phyloP scores from a whole-genome alignment of 2,888 invertebrate genomes.

The Caenorhabditis afra region DNA sequence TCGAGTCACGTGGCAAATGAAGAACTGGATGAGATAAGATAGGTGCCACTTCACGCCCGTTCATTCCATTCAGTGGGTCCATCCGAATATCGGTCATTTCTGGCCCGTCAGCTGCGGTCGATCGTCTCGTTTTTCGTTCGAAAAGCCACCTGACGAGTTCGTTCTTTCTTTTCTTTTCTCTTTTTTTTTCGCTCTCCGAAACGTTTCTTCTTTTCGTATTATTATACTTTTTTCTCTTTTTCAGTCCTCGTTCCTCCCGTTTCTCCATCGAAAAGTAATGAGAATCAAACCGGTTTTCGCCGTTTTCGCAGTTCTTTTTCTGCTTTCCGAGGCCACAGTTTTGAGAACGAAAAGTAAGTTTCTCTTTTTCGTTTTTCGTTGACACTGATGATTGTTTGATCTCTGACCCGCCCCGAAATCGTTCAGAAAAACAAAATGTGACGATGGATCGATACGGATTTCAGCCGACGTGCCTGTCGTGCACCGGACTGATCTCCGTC shows the following conservation, averaged over 20 bases:
- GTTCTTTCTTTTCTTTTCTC: slow-evolving; percentile 1
- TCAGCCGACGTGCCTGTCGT: slow-evolving; percentile 48
- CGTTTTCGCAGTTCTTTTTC: slow-evolving; percentile 5
- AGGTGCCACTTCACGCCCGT: neutral
- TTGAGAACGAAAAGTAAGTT: slow-evolving; percentile 29
- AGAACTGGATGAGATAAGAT: slow-evolving; percentile 8
- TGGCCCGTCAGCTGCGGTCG: slow-evolving; percentile 17
- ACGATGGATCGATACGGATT: slow-evolving; percentile 38
- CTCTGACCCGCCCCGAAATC: no score
- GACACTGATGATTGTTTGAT: no score
- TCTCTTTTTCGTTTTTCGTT: no score
- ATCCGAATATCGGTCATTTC: slow-evolving; percentile 24
- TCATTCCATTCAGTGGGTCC: neutral
- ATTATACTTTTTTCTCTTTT: slow-evolving; percentile 20
- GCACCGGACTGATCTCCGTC: slow-evolving; percentile 40
- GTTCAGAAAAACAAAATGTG: slow-evolving; percentile 1
- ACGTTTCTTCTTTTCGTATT: slow-evolving; percentile 28
- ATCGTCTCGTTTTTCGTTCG: slow-evolving; percentile 2
- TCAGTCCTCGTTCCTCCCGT: slow-evolving; percentile 5
- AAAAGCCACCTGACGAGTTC: slow-evolving; percentile 50
- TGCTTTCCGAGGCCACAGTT: slow-evolving; percentile 25
- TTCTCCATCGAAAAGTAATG: neutral
- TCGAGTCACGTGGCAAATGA: neutral
- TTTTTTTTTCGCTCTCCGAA: slow-evolving; percentile 19
- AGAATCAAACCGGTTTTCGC: slow-evolving; percentile 15